Base-by-base conservation (phyloP, 2,797 vertebrate species). In the Buceros bicornis region DNA sequence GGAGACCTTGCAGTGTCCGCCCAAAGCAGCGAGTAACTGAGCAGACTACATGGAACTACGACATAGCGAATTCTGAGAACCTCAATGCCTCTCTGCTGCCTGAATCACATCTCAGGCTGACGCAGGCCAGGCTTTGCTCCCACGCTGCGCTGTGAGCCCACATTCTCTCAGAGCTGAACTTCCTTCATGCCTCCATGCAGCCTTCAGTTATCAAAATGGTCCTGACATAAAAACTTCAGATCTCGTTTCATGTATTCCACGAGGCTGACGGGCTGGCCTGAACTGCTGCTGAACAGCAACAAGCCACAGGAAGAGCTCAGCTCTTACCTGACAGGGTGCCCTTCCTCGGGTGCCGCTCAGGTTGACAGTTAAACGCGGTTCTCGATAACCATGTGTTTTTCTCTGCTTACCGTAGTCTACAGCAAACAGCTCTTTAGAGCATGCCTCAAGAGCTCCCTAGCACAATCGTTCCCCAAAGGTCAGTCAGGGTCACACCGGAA, bases 401-500 rank as follows among this genome's bases (percentile, higher is more conserved):
- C 73, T 48, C 87, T 90, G 73, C n/a, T 69, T 71, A 66, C 42
- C 21, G 20, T n/a, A 80, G 28, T 48, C 62, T 42, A 26, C 1
- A 22, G 61, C 33, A 89, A 94, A 82, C 53, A 71, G 74, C 26
- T 70, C 58, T 77, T 69, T 29, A 88, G 97, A 96, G 90, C 47
- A 47, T 11, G 92, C 76, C 82, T 96, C 67, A 66, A 92, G 80
- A 92, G 50, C 80, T 88, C 65, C 37, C 45, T 51, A 82, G 91
- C 71, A 96, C 70, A 89, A 95, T 53, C 87, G 20, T 90, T 80
- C 82, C 91, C 93, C 40, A 82, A 97, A 96, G 93, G 84, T 96
- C 90, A 94, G 89, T 42, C 62, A 24, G 71, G 93, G 91, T 97
- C 31, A 92, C 94, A 84, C 78, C 92, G 43, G 79, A 96, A 89